phyloP scores from a whole-genome alignment of 2,113 vertebrate species.

The Syngnathus scovelli region DNA sequence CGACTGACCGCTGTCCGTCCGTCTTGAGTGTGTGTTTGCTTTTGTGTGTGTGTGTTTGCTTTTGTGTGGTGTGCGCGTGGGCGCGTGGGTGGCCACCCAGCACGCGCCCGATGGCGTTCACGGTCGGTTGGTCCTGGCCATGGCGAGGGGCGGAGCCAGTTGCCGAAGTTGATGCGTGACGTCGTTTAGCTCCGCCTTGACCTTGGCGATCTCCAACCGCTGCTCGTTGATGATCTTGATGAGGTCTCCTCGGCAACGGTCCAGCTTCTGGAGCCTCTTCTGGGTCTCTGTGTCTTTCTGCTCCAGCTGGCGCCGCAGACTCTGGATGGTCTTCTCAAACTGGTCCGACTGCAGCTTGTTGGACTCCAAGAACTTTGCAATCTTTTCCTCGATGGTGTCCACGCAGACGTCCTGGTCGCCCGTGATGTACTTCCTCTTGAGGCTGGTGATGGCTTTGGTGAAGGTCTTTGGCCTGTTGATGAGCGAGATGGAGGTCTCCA shows the following conservation, averaged over 20 bases:
- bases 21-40: too few relatives aligned
- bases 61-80: background rate
- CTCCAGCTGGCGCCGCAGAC: slow-evolving; percentile 6
- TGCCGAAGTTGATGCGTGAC: slow-evolving; percentile 5
- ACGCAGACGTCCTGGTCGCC: slow-evolving; percentile 4
- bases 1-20: background rate
- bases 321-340: slow-evolving; percentile 4
- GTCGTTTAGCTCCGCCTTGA: slow-evolving; percentile 5
- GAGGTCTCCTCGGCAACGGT: slow-evolving; percentile 2
- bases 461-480: slow-evolving; percentile 7
- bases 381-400: slow-evolving; percentile 6
- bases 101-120: background rate
- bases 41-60: too few relatives aligned
- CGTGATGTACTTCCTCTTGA: slow-evolving; percentile 10
- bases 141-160: background rate
- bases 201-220: background rate
- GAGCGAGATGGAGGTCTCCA: slow-evolving; percentile 7
- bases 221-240: slow-evolving; percentile 12
- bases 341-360: slow-evolving; percentile 10
- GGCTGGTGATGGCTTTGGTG: slow-evolving; percentile 4
- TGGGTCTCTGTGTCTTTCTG: slow-evolving; percentile 4
- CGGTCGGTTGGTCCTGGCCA: background rate
- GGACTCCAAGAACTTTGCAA: slow-evolving; percentile 9
- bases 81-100: too few relatives aligned
- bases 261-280: slow-evolving; percentile 4